Percentiles rank a stretch among this genome's conserved stretches.
These are phyloP conservation scores for silkworm (Bombyx mori) DNA, from an alignment of 1,140 invertebrate genomes.

Conservation along the genomic window DNA sequence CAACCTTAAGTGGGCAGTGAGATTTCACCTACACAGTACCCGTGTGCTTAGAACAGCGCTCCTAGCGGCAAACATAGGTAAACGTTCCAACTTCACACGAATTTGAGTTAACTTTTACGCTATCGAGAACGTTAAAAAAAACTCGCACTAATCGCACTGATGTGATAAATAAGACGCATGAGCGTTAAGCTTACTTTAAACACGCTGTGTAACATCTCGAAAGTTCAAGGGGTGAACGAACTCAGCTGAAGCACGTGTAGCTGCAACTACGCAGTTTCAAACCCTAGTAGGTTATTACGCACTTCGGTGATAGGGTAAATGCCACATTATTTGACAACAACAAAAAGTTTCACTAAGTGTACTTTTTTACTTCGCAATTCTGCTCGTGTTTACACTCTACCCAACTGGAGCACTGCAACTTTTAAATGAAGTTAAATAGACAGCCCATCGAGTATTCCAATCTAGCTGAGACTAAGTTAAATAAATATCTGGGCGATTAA, in stretches of 20 bases:
- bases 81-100: no score
- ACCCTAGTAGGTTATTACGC: constrained; percentile 46
- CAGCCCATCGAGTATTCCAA: no score
- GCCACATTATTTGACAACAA: constrained; percentile 5
- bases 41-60: no score
- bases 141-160: not conserved
- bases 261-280: constrained; percentile 59
- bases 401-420: not conserved
- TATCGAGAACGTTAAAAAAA: no score
- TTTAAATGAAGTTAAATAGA: not conserved
- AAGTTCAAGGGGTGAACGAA: constrained; percentile 37
- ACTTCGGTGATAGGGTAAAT: constrained; percentile 32
- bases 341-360: not conserved
- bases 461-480: no score
- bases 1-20: no score
- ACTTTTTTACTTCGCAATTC: not conserved
- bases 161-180: not conserved
- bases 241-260: constrained; percentile 41
- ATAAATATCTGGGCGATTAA: no score
- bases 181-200: not conserved
- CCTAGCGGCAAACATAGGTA: no score
- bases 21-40: no score
- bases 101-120: no score
- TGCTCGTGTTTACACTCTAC: not conserved
- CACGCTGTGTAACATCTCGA: not conserved